Evolutionary conservation across 2,888 invertebrate species (phyloP), one percentile per base, ranked within the genome.

Genomic region (Congeria kusceri): DNA sequence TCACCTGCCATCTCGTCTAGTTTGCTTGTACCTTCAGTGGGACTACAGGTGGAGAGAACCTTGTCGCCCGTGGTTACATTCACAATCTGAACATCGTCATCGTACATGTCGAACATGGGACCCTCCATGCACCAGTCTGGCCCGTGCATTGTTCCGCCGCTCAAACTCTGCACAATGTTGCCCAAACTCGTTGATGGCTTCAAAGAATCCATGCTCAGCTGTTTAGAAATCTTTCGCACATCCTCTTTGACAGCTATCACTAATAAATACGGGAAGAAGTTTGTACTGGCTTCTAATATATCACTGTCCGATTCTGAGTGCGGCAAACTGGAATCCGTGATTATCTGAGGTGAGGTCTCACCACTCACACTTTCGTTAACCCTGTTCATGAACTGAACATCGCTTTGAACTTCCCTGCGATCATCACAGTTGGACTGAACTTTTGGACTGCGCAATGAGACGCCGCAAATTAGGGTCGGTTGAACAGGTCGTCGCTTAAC

Each of bases 351-450:
- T 23, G 90, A 87, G 74, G 92, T 91, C 49, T 91, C 92, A 28
- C 90, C 87, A 89, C 94, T 95, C 77, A 95, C 95, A 0, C 96
- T 96, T 93, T 96, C 95, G 90, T 96, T 96, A 74, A 96, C 96
- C 91, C 96, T 96, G 92, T 97, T 96, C 95, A 97, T 96, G 18
- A 96, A 96, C 87, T 96, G 96, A 11, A 97, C 96, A 71, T 92
- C 90, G 57, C 87, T 84, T 68, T 88, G 86, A 53, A 86, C 81
- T 15, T 58, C 61, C 39, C 73, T 63, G 46, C 78, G 58, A 28
- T 78, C 80, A 70, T 85, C 78, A 65, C 77, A 79, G 32, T 84
- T 67, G 23, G 79, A 67, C 9, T 86, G 70, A 32, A 85, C 68
- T 58, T 86, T 88, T n/a, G 88, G 88, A 28, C 87, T 67, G 20